Evolutionary conservation across 2,113 vertebrate genomes (phyloP).

Genomic region (Calyptommatus sinebrachiatus): DNA sequence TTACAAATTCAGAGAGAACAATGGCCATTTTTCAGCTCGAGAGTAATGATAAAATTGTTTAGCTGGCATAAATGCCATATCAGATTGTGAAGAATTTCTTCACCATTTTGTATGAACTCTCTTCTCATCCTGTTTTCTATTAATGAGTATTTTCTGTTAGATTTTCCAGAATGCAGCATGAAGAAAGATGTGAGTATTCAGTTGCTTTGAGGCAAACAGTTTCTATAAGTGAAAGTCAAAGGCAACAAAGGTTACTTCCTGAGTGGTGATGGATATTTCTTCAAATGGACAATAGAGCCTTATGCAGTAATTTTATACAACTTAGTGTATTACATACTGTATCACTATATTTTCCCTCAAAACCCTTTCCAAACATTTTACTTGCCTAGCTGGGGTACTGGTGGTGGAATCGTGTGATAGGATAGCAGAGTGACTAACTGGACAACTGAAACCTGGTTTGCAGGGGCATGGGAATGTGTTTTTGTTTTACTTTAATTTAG

Average conservation of each 20-base stretch:
- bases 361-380: too few relatives aligned
- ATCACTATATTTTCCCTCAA: too few relatives aligned
- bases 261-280: background rate
- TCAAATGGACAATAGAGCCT: too few relatives aligned
- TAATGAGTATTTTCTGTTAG: constrained; percentile 16
- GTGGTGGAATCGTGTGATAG: too few relatives aligned
- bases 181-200: constrained; percentile 30
- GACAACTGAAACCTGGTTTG: too few relatives aligned
- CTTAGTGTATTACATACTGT: too few relatives aligned
- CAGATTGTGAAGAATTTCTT: constrained; percentile 42
- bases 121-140: background rate
- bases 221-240: constrained; percentile 27
- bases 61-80: constrained; percentile 48
- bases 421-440: too few relatives aligned
- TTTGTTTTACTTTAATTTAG: too few relatives aligned
- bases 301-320: too few relatives aligned
- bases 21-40: constrained; percentile 65
- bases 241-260: constrained; percentile 3
- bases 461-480: too few relatives aligned
- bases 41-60: constrained; percentile 67
- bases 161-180: background rate
- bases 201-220: constrained; percentile 20
- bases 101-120: constrained; percentile 49
- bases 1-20: constrained; percentile 65
- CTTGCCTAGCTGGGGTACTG: too few relatives aligned